A percentile compares a stretch with the other conserved stretches of the same genome.
These are phyloP conservation scores for Flexamia atlantica DNA, from an alignment of 2,888 invertebrate species.

Conservation along the genomic window DNA sequence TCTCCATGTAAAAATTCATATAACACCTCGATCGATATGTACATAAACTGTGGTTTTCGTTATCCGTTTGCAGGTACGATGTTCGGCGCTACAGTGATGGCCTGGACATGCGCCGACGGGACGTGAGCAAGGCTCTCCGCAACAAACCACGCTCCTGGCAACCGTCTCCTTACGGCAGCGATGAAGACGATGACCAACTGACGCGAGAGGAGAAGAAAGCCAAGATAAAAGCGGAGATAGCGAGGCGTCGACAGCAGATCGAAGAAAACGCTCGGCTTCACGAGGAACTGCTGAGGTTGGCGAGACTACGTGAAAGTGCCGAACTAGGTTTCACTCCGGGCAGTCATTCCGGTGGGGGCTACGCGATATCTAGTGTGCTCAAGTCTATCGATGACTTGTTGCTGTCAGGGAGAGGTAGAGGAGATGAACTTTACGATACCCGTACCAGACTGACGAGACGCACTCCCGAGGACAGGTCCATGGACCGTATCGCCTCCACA, in stretches of 20 bases:
- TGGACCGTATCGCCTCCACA: constrained; percentile 75
- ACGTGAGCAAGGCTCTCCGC: constrained; percentile 70
- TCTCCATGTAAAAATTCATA: too few relatives aligned
- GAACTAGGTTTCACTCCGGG: constrained; percentile 71
- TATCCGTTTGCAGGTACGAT: constrained; percentile 69
- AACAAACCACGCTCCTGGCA: constrained; percentile 76
- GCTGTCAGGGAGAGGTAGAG: constrained; percentile 70
- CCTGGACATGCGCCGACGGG: constrained; percentile 70
- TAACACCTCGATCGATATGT: too few relatives aligned
- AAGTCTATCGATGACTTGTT: constrained; percentile 75
- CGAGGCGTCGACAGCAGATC: constrained; percentile 78
- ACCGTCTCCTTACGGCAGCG: constrained; percentile 76
- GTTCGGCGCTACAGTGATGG: constrained; percentile 72
- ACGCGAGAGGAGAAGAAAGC: constrained; percentile 79
- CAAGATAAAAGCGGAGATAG: constrained; percentile 80
- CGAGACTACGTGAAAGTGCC: constrained; percentile 74
- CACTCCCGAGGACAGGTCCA: constrained; percentile 75
- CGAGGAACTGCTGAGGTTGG: constrained; percentile 76
- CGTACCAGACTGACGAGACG: constrained; percentile 67
- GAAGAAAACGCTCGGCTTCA: constrained; percentile 78
- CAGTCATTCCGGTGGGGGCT: constrained; percentile 65
- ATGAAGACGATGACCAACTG: constrained; percentile 76
- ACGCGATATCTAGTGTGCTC: constrained; percentile 72
- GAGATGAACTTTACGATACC: constrained; percentile 65
- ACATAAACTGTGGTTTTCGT: too few relatives aligned